phyloP scores from a whole-genome alignment of 2,113 vertebrate genomes.

The Nettapus auritus region DNA sequence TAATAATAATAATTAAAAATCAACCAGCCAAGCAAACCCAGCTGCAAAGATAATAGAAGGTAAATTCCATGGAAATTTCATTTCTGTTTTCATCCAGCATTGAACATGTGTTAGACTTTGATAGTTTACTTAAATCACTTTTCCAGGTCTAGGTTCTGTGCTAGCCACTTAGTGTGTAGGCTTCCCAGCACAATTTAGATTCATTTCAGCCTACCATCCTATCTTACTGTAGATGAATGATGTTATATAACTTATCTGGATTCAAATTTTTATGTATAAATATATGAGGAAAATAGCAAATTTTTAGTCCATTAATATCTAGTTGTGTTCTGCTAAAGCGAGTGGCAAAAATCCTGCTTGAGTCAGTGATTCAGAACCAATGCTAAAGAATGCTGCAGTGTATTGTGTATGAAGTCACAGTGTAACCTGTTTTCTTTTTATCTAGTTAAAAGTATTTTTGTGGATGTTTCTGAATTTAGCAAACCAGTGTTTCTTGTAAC shows the following conservation, averaged over 20 bases:
- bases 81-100: neutral
- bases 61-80: neutral
- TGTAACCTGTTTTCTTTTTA: neutral
- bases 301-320: neutral
- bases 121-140: neutral
- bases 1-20: too few species aligned
- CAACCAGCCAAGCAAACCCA: neutral
- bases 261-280: neutral
- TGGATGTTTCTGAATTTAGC: neutral
- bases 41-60: rapidly evolving
- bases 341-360: neutral
- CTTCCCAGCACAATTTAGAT: neutral
- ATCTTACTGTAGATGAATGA: neutral
- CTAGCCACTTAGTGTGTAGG: neutral
- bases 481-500: neutral
- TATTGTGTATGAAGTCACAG: neutral
- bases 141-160: neutral
- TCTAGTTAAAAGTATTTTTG: neutral
- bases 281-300: neutral
- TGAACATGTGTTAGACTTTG: neutral
- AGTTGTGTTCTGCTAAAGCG: neutral
- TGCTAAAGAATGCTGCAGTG: neutral
- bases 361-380: neutral
- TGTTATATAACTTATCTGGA: neutral
- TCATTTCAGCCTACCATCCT: neutral